phyloP scores from a whole-genome alignment of 2,113 vertebrate species.

The Columba livia region DNA sequence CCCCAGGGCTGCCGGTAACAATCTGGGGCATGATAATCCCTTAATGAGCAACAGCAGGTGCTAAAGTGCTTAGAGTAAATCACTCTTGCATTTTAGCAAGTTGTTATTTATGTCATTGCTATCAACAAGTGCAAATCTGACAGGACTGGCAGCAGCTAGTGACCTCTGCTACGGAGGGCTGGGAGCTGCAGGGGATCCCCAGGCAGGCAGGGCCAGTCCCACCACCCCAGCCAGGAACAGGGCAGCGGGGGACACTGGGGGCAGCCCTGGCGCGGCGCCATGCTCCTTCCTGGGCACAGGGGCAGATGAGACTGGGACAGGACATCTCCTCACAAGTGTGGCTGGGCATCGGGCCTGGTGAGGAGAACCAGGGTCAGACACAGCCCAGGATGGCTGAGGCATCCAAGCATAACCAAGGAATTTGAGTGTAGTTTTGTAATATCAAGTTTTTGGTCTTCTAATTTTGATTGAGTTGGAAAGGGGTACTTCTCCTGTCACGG shows the following conservation, averaged over 20 bases:
- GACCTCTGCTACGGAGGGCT: not conserved
- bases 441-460: not conserved
- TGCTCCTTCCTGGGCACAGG: not conserved
- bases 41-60: conserved; percentile 78
- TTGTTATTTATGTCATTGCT: conserved; percentile 60
- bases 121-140: conserved; percentile 17
- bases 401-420: not conserved
- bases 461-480: not conserved
- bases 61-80: conserved; percentile 73
- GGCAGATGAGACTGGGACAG: not conserved
- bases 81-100: conserved; percentile 51
- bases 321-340: not conserved
- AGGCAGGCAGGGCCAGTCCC: not conserved
- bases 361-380: not conserved
- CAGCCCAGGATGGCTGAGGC: not conserved
- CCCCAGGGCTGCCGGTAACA: conserved; percentile 46
- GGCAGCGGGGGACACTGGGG: not conserved
- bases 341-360: accelerated
- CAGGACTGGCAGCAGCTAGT: not conserved
- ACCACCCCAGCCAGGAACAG: not conserved
- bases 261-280: accelerated
- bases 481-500: not conserved
- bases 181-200: not conserved
- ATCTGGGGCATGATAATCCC: conserved; percentile 61
- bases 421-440: not conserved